Evolutionary conservation across 2,113 vertebrate species (phyloP).

Genomic region (Mormyrus lacerda): DNA sequence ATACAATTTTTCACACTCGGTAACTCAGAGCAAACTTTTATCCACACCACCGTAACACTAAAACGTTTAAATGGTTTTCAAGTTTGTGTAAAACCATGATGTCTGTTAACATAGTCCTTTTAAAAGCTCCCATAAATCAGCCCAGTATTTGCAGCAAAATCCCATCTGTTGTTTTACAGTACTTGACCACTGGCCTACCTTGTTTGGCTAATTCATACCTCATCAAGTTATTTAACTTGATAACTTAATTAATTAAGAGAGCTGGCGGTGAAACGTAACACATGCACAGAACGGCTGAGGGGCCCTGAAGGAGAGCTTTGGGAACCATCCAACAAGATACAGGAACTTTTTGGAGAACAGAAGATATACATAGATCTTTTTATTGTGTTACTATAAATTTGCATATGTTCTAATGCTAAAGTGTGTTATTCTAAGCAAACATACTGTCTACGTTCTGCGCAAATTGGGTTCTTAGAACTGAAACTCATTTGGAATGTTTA

Average conservation of each 20-base stretch:
- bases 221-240: neutral
- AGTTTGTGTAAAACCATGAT: neutral
- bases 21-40: neutral
- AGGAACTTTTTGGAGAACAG: neutral
- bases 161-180: neutral
- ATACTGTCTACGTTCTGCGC: neutral
- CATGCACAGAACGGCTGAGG: neutral
- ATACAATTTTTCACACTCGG: neutral
- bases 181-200: neutral
- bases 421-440: neutral
- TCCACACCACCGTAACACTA: neutral
- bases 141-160: neutral
- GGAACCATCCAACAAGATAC: neutral
- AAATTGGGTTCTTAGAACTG: neutral
- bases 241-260: neutral
- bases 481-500: neutral
- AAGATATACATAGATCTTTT: neutral
- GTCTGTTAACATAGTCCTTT: neutral
- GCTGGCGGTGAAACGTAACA: neutral
- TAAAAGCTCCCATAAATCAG: neutral
- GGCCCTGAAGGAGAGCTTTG: neutral
- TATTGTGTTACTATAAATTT: neutral
- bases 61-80: neutral
- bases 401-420: neutral
- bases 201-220: neutral